Evolutionary conservation across 2,797 vertebrate genomes (phyloP), one percentile per base, ranked within the genome.

Genomic region (Sandelia bainsii): DNA sequence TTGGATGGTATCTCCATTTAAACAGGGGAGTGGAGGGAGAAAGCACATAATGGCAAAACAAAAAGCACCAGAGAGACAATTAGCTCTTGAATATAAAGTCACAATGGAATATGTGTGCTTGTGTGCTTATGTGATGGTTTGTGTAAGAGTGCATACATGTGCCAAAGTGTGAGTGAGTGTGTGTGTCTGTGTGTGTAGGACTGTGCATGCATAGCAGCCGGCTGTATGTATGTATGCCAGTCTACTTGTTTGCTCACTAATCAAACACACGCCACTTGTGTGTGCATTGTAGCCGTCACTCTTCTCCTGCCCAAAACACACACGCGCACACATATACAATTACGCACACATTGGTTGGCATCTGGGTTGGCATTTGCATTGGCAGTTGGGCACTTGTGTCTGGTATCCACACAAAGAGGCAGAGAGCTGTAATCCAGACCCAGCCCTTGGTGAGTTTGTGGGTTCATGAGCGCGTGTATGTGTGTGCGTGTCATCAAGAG

Each of bases 361-460:
- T 86, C 74, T 79, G 75, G 63, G 65, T 66, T 83, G 81, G 87
- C 90, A 85, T 91, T 89, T 87, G 84, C 80, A 82, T 83, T 89
- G 86, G 91, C 88, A 89, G 66, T 64, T 51, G 63, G 62, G 77
- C 66, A 60, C 62, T 61, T 23, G 22, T 75, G 76, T 87, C 79
- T 85, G 85, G 78, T 82, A 58, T 79, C 69, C 75, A 78, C 74
- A 91, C 84, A 91, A 80, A 88, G 83, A 85, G 77, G 61, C 79
- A 82, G 81, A 74, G 76, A 83, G 85, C 88, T 88, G 90, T 89
- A 89, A 89, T 89, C 76, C 88, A 89, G 87, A 85, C 85, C 67
- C 77, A 79, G 64, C 77, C 85, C 78, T 74, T 48, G 17, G 82
- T 79, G 83, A 54, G 75, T 70, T 73, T 81, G 75, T 60, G 78